Evolutionary conservation across 1,140 invertebrate genomes (phyloP), one percentile per base, ranked within the genome.

Genomic region (Notospermus geniculatus): DNA sequence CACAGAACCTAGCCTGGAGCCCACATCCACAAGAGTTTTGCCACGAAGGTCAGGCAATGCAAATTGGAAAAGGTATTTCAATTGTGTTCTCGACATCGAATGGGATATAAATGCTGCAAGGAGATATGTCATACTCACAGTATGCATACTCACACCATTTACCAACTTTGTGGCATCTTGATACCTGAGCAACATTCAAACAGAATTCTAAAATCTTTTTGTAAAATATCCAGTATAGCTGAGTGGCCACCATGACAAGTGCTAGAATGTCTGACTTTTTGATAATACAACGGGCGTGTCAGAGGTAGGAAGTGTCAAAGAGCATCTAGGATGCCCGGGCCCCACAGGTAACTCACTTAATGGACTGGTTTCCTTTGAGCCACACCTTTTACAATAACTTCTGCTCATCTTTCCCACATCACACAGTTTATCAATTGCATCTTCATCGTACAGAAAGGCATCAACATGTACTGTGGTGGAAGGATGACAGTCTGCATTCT

Each of bases 401-500:
- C 83, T 83, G 58, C 84, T 81, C 15, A 90, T 55, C 76, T 85
- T 82, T 46, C 85, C 86, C 55, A 85, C 78, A 65, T 87, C 84
- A 61, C 84, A 83, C 5, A 89, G 71, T 27, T 85, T 69, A 50
- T 88, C 84, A n/a, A 89, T 73, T 62, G 85, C 81, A 11, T 86
- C 82, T 67, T 89, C 86, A 72, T 87, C 84, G 81, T 88, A 90
- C 1, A 90, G 77, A 76, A 90, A 90, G 27, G 85, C 87, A 82
- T 90, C 89, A 2, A 90, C 79, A 76, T 89, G 86, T 1, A 84
- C 77, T n/a, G 66, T 85, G 11, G 60, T 82, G 7, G 73, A 65
- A 52, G 81, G 70, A 59, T 83, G 76, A 66, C 87, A 87, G 70
- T 88, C 86, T 50, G 85, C 78, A 79, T 87, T 87, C 81, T 87